Conservation (phyloP, 2,888 invertebrate genomes). For the Onchidella celtica region DNA sequence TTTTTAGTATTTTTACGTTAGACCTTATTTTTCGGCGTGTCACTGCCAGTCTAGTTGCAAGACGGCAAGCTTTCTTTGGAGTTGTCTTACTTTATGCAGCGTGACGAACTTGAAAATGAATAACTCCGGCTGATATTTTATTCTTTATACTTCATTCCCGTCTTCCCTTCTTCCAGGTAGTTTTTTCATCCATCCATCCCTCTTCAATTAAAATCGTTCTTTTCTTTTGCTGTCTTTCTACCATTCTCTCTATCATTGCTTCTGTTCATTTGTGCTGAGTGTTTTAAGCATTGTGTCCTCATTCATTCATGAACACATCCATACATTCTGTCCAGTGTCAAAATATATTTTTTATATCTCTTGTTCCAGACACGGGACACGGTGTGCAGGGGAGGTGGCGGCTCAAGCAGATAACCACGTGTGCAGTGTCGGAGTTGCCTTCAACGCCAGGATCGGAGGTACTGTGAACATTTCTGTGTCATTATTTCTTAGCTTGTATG, state of each 20-base stretch:
- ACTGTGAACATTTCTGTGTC: constrained; percentile 2
- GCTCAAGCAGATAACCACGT: constrained; percentile 96
- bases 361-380: constrained; percentile 84
- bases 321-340: neutral
- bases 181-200: neutral
- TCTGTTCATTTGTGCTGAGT: neutral
- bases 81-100: too few species aligned
- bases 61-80: too few species aligned
- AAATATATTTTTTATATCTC: neutral
- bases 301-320: neutral
- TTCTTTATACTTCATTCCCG: neutral
- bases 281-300: neutral
- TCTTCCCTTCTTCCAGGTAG: constrained; percentile 7
- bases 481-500: neutral
- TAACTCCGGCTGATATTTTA: too few species aligned
- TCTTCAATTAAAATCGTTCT: neutral
- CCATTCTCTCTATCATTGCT: neutral
- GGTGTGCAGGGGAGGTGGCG: constrained; percentile 98
- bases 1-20: too few species aligned
- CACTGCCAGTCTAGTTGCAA: too few species aligned
- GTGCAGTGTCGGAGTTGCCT: constrained; percentile 98
- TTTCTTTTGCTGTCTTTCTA: neutral
- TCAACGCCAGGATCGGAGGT: constrained; percentile 94
- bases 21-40: too few species aligned
- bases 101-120: too few species aligned